Conservation (phyloP, 1,140 invertebrate genomes). For the Drosophila obscura region DNA sequence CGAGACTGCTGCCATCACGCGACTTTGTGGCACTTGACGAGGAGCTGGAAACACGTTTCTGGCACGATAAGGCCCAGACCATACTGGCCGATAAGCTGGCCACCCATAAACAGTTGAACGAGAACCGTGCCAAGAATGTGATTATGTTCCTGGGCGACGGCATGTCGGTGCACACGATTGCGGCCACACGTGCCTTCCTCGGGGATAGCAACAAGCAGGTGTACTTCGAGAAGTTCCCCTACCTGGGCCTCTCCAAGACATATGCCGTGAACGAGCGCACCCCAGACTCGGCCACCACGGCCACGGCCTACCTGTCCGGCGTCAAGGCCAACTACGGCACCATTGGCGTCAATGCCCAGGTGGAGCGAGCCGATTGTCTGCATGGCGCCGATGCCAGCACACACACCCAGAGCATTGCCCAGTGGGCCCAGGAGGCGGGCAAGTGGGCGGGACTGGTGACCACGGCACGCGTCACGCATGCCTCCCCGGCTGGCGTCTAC, state of each 20-base stretch:
- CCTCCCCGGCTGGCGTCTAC: constrained; percentile 91
- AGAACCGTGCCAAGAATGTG: constrained; percentile 87
- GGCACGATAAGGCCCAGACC: constrained; percentile 69
- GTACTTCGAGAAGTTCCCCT: constrained; percentile 90
- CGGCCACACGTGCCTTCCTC: constrained; percentile 87
- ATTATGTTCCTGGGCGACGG: constrained; percentile 92
- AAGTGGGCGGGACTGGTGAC: constrained; percentile 91
- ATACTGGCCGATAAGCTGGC: constrained; percentile 70
- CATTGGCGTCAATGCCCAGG: constrained; percentile 88
- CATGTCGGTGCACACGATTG: constrained; percentile 90
- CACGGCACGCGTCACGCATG: constrained; percentile 91
- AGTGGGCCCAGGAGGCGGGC: constrained; percentile 89
- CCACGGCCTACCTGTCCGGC: constrained; percentile 92
- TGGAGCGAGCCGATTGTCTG: constrained; percentile 85
- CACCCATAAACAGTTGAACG: constrained; percentile 80
- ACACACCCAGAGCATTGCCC: constrained; percentile 85
- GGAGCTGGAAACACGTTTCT: constrained; percentile 65
- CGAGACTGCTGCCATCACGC: constrained; percentile 45
- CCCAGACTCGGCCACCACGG: constrained; percentile 90
- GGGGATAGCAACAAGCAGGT: constrained; percentile 88
- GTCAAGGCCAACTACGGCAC: constrained; percentile 91
- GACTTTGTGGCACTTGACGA: constrained; percentile 60
- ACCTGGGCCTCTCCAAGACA: constrained; percentile 90
- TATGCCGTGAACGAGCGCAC: constrained; percentile 90
- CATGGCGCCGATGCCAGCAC: constrained; percentile 80